These are phyloP conservation scores for Brachypteracias leptosomus DNA, from an alignment of 2,113 vertebrate species.

Conservation along the genomic window DNA sequence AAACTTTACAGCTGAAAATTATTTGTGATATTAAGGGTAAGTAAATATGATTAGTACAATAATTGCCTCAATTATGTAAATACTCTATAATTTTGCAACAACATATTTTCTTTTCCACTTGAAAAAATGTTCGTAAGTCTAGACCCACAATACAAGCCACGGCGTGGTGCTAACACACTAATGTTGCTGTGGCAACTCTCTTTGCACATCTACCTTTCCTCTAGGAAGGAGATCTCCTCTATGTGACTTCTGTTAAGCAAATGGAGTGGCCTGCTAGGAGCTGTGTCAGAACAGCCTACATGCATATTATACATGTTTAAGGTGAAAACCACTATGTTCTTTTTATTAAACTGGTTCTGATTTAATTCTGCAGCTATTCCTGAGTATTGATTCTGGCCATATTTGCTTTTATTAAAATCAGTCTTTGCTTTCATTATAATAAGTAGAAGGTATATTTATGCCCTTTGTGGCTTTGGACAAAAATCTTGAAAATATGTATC, in stretches of 20 bases:
- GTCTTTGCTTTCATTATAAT: not conserved
- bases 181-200: not conserved
- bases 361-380: not conserved
- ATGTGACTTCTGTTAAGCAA: not conserved
- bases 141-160: not conserved
- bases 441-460: not conserved
- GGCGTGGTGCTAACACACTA: not conserved
- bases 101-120: not conserved
- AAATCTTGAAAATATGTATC: not conserved
- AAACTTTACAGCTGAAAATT: not conserved
- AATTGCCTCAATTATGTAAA: constrained; percentile 36
- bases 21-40: constrained; percentile 2
- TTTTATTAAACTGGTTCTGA: not conserved
- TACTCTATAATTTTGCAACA: not conserved
- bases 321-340: not conserved
- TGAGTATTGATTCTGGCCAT: not conserved
- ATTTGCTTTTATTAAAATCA: not conserved
- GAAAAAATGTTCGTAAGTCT: not conserved
- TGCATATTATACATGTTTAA: not conserved
- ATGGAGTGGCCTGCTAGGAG: not conserved
- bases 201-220: not conserved
- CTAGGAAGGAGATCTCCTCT: not conserved
- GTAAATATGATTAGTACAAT: constrained; percentile 14
- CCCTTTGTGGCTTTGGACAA: not conserved
- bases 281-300: not conserved